Conservation (phyloP, 2,797 vertebrate species). For the Eutrigla gurnardus region DNA sequence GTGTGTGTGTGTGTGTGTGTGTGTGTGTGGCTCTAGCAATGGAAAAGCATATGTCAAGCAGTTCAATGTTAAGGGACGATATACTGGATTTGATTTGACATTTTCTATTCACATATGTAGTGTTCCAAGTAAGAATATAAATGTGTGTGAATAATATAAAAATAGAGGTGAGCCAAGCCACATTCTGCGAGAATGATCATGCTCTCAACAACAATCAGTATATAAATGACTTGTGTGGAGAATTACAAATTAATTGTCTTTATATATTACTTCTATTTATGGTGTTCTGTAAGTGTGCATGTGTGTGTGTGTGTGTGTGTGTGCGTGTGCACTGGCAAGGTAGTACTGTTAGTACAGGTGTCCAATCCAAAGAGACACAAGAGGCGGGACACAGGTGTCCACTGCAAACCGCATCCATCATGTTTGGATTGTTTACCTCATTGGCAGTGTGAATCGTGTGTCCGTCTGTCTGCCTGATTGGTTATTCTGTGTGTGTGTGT, state of each 20-base stretch:
- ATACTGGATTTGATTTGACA: constrained; percentile 29
- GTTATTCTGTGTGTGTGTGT: constrained; percentile 2
- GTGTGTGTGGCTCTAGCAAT: constrained; percentile 11
- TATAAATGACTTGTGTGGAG: not conserved
- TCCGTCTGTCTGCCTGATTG: constrained; percentile 15
- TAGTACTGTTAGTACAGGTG: constrained; percentile 77
- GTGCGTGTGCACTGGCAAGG: constrained; percentile 53
- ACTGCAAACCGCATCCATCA: constrained; percentile 72
- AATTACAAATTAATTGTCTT: constrained; percentile 2
- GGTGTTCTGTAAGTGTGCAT: constrained; percentile 7
- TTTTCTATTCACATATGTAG: constrained; percentile 39
- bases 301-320: constrained; percentile 21
- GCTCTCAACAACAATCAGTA: constrained; percentile 8
- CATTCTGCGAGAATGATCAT: constrained; percentile 17
- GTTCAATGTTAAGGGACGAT: constrained; percentile 22
- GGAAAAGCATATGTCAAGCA: constrained; percentile 37
- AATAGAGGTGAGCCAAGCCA: not conserved
- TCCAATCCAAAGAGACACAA: constrained; percentile 75
- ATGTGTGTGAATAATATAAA: constrained; percentile 29
- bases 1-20: not conserved
- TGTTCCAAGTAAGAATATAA: constrained; percentile 23
- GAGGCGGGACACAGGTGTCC: constrained; percentile 78
- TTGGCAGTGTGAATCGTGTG: constrained; percentile 50
- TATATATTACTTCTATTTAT: constrained; percentile 2
- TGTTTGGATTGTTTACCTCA: constrained; percentile 71